A percentile compares a stretch with the other conserved stretches of the same genome.
Conservation (phyloP, 2,888 invertebrate species). For the Fragum sueziense region DNA sequence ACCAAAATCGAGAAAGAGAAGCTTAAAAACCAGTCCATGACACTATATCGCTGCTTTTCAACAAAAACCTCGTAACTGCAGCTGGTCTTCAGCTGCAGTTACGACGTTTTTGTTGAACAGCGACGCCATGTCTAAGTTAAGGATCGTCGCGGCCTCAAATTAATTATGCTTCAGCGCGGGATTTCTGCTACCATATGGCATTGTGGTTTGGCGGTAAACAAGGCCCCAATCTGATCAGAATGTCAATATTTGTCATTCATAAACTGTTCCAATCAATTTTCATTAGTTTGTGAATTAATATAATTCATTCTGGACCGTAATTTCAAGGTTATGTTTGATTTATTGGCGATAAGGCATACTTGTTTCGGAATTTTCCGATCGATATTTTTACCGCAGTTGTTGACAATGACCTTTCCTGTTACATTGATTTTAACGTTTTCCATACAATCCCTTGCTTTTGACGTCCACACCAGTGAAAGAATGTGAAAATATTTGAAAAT, state of each 20-base stretch:
- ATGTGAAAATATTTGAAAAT: not conserved
- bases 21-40: not conserved
- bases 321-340: not conserved
- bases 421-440: not conserved
- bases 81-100: no score
- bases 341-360: not conserved
- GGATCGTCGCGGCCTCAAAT: not conserved
- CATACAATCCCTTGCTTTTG: no score
- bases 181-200: slow-evolving; percentile 5
- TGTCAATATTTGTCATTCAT: not conserved
- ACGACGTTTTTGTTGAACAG: not conserved
- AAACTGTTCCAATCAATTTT: not conserved
- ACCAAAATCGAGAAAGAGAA: not conserved
- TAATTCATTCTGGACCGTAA: not conserved
- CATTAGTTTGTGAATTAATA: not conserved
- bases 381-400: not conserved
- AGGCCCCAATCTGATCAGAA: not conserved
- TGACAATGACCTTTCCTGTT: slow-evolving; percentile 3
- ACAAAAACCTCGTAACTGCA: no score
- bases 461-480: not conserved
- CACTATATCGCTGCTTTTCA: not conserved
- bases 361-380: slow-evolving; percentile 2
- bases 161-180: not conserved
- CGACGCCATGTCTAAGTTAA: not conserved
- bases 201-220: not conserved